A percentile compares a stretch with the other conserved stretches of the same genome.
Conservation (phyloP, 2,113 vertebrate genomes). For the Callocephalon fimbriatum region DNA sequence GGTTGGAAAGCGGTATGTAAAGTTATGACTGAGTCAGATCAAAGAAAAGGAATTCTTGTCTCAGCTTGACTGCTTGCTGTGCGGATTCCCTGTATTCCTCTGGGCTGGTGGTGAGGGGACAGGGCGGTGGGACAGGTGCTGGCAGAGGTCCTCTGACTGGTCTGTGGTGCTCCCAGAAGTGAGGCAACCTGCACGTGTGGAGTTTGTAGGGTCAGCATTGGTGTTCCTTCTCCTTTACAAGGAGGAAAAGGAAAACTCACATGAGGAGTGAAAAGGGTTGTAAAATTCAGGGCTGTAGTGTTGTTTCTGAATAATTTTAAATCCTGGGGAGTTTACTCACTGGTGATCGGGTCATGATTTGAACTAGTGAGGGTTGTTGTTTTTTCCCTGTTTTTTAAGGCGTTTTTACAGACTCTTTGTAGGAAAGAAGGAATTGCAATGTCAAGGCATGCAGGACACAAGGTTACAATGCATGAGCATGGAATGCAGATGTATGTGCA, state of each 20-base stretch:
- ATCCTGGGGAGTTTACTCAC: neutral
- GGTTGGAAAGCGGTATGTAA: neutral
- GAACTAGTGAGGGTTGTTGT: neutral
- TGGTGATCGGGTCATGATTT: neutral
- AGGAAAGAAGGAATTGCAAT: neutral
- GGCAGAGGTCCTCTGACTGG: neutral
- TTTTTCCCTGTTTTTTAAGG: neutral
- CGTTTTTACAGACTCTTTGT: neutral
- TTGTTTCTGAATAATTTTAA: neutral
- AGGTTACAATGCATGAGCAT: neutral
- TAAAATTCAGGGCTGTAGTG: neutral
- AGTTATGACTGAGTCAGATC: neutral
- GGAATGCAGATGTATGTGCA: neutral
- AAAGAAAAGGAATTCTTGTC: neutral
- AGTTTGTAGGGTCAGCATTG: neutral
- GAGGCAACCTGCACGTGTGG: rapidly evolving
- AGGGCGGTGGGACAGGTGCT: rapidly evolving
- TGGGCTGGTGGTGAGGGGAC: rapidly evolving
- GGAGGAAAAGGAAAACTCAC: neutral
- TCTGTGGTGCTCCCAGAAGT: neutral
- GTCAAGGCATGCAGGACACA: neutral
- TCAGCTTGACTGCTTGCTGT: neutral
- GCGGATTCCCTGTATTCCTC: neutral
- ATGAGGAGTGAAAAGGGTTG: rapidly evolving
- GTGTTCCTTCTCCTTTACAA: neutral